Conservation (phyloP, 2,888 invertebrate genomes). For the Lepidonotus clava region DNA sequence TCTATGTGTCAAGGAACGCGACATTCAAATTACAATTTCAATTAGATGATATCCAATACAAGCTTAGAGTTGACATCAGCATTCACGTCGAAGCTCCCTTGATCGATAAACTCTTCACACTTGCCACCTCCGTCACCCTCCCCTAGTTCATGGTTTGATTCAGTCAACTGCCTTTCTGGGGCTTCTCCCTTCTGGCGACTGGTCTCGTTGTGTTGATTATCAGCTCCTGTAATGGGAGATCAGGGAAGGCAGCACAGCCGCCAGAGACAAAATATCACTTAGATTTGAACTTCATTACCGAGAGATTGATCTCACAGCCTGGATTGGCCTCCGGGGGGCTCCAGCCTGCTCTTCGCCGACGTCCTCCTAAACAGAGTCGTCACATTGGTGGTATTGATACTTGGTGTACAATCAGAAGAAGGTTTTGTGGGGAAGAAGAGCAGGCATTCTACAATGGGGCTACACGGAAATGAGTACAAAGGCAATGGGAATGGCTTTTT, state of each 20-base stretch:
- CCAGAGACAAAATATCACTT: too few relatives aligned
- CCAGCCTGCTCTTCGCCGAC: background rate
- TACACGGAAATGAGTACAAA: constrained; percentile 13
- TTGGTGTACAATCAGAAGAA: background rate
- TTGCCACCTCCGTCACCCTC: too few relatives aligned
- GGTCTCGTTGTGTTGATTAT: background rate
- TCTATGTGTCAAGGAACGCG: too few relatives aligned
- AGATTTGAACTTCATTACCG: constrained; percentile 7
- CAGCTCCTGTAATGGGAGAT: too few relatives aligned
- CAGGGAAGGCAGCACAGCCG: too few relatives aligned
- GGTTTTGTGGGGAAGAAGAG: background rate
- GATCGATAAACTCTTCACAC: too few relatives aligned
- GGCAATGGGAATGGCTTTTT: background rate
- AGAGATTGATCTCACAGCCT: background rate
- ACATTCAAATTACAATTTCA: too few relatives aligned
- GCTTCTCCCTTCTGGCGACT: background rate
- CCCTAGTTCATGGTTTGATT: too few relatives aligned
- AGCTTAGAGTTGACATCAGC: too few relatives aligned
- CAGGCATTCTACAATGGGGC: background rate
- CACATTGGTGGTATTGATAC: background rate
- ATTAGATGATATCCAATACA: too few relatives aligned
- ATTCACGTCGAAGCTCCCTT: too few relatives aligned
- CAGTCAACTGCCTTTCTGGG: too few relatives aligned
- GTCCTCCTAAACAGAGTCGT: background rate
- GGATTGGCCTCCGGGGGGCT: background rate